phyloP scores from a whole-genome alignment of 2,113 vertebrate species.

The Fulmarus glacialis region DNA sequence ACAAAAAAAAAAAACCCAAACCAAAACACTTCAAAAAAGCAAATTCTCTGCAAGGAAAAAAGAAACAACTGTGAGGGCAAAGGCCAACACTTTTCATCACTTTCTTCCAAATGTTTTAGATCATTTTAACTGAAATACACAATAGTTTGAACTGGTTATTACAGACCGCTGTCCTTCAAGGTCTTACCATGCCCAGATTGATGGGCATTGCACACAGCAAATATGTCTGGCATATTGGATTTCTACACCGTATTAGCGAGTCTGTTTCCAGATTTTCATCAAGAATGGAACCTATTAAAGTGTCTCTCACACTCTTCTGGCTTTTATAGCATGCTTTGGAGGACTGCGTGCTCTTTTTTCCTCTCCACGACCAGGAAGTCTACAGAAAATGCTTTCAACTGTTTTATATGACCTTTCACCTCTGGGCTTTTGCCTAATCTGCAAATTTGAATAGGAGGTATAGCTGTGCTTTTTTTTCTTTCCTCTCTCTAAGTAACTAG shows the following conservation, averaged over 20 bases:
- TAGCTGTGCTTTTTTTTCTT: neutral
- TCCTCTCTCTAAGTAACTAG: neutral
- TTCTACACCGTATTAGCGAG: conserved; percentile 1
- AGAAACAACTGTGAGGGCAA: neutral
- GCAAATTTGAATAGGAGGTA: conserved; percentile 62
- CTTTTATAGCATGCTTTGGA: conserved; percentile 48
- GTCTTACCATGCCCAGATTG: neutral
- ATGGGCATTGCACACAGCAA: neutral
- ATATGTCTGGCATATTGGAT: neutral
- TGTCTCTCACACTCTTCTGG: conserved; percentile 33
- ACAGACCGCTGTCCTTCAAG: neutral
- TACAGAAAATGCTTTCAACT: conserved; percentile 62
- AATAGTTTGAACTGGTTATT: neutral
- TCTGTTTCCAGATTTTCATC: conserved; percentile 43
- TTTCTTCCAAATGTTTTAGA: neutral
- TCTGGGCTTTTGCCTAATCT: conserved; percentile 56
- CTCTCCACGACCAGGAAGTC: conserved; percentile 22
- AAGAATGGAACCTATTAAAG: conserved; percentile 67
- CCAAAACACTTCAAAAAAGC: neutral
- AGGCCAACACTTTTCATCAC: neutral
- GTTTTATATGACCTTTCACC: conserved; percentile 60
- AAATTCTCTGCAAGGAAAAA: neutral
- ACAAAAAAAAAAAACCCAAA: neutral
- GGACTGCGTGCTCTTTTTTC: neutral
- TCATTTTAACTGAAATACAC: neutral